Evolutionary conservation across 2,888 invertebrate species (phyloP).

Genomic region (Phaedon cochleariae): DNA sequence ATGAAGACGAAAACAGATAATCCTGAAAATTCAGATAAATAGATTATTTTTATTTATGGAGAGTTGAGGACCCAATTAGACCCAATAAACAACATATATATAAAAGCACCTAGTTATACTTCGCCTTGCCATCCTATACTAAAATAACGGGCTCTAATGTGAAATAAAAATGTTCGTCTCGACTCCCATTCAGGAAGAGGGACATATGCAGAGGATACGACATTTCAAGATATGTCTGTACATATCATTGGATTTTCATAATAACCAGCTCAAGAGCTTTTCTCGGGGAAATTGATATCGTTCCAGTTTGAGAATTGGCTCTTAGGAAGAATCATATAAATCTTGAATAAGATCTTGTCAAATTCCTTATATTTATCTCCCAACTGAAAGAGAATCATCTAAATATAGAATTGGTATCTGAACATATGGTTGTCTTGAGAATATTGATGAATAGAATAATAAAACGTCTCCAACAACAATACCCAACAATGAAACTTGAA

Average conservation of each 20-base stretch:
- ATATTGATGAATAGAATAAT: too few species aligned
- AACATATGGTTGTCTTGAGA: neutral
- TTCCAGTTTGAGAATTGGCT: conserved; percentile 5
- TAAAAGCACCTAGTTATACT: too few species aligned
- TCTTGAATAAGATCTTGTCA: neutral
- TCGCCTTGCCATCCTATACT: too few species aligned
- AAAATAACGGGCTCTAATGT: too few species aligned
- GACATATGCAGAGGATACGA: conserved; percentile 28
- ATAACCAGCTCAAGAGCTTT: conserved; percentile 24
- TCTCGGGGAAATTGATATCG: conserved; percentile 29
- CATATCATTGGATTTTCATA: conserved; percentile 36
- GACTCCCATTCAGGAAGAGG: conserved; percentile 6
- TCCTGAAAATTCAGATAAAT: too few species aligned
- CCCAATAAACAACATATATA: too few species aligned
- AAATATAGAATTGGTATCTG: neutral
- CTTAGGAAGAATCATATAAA: neutral
- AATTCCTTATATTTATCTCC: neutral
- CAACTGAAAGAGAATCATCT: neutral
- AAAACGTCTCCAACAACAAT: too few species aligned
- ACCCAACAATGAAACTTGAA: too few species aligned
- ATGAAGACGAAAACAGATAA: too few species aligned
- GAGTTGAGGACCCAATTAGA: too few species aligned
- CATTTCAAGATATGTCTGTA: conserved; percentile 24
- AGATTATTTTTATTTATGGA: too few species aligned
- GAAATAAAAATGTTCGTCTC: too few species aligned